These are phyloP conservation scores for Elgaria multicarinata DNA, from an alignment of 2,113 vertebrate genomes.

Conservation along the genomic window DNA sequence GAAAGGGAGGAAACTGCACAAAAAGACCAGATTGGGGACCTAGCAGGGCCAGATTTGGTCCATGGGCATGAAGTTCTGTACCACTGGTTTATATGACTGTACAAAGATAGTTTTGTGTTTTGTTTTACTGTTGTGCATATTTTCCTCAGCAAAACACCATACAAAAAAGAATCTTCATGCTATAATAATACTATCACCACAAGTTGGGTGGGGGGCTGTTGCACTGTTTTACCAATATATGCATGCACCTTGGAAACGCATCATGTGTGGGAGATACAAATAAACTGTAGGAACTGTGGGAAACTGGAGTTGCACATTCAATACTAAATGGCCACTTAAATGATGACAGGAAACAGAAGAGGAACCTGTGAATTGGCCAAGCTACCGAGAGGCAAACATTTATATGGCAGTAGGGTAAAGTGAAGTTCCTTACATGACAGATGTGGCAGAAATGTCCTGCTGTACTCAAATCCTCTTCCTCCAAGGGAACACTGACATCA, in stretches of 20 bases:
- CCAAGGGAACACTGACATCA: not conserved
- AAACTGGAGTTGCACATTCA: not conserved
- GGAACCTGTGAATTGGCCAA: not conserved
- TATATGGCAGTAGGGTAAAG: not conserved
- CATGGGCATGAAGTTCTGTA: too few relatives aligned
- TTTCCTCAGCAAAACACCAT: too few relatives aligned
- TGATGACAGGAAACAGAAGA: not conserved
- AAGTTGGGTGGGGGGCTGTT: not conserved
- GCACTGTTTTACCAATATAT: not conserved
- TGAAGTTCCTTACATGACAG: not conserved
- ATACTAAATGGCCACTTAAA: not conserved
- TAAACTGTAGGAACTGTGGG: not conserved
- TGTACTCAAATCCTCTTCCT: not conserved
- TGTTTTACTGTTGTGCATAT: too few relatives aligned
- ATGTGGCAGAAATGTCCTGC: not conserved
- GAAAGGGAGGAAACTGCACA: too few relatives aligned
- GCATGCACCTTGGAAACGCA: too few relatives aligned
- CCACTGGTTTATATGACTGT: too few relatives aligned
- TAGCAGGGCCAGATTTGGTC: too few relatives aligned
- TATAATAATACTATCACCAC: not conserved
- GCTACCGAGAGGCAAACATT: not conserved
- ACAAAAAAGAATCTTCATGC: not conserved
- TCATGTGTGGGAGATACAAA: not conserved
- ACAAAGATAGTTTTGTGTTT: not conserved
- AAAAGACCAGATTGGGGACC: too few relatives aligned